Evolutionary conservation across 2,113 vertebrate genomes (phyloP).

Genomic region (Prinia subflava): DNA sequence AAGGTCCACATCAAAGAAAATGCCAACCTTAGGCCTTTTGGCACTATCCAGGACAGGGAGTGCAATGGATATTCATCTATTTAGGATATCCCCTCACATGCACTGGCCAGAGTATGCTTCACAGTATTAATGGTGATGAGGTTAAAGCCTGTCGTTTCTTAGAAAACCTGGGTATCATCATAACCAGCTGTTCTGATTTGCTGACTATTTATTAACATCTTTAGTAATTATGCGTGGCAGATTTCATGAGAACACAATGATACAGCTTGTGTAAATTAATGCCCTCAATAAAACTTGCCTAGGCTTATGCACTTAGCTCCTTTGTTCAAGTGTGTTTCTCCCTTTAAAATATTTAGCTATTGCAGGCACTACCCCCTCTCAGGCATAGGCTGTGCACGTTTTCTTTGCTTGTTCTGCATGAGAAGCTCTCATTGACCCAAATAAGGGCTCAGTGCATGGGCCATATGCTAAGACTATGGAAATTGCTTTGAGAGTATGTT

Average conservation of each 20-base stretch:
- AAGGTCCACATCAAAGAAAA: conserved; percentile 63
- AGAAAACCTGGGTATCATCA: conserved; percentile 60
- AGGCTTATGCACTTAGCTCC: conserved; percentile 1
- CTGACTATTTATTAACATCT: conserved; percentile 57
- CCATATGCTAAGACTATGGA: conserved; percentile 38
- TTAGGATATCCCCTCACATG: conserved; percentile 16
- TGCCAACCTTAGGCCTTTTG: conserved; percentile 54
- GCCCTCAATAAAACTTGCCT: conserved; percentile 10
- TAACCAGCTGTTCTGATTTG: conserved; percentile 61
- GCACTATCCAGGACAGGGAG: conserved; percentile 26
- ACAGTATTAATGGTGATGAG: conserved; percentile 42
- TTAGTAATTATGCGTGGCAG: conserved; percentile 52
- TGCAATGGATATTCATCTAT: conserved; percentile 38
- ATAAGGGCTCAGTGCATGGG: not conserved
- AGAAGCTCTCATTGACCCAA: conserved; percentile 52
- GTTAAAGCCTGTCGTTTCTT: conserved; percentile 54
- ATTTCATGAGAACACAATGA: conserved; percentile 54
- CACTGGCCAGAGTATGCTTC: conserved; percentile 19
- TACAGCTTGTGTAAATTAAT: conserved; percentile 61
- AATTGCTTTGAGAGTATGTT: not conserved
- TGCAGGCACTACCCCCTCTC: conserved; percentile 22
- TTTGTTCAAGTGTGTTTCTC: conserved; percentile 4
- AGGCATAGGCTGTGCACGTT: conserved; percentile 8
- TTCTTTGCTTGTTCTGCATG: conserved; percentile 45
- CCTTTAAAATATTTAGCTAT: conserved; percentile 37